Evolutionary conservation across 1,140 invertebrate genomes (phyloP).

Genomic region (Orchesella cincta): DNA sequence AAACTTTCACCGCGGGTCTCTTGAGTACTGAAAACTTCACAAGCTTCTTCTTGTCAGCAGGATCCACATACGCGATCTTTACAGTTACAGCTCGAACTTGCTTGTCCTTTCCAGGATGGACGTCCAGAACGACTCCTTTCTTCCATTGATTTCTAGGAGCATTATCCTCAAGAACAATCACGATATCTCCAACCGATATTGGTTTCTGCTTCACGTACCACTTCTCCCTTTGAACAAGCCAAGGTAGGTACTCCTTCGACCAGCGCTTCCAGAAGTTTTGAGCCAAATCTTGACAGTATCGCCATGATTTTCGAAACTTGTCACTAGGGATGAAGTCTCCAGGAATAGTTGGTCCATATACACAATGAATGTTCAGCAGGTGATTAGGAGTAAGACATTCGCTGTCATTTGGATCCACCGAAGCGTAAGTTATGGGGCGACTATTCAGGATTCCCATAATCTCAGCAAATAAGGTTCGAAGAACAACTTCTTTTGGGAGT

Average conservation of each 20-base stretch:
- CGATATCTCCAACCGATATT: constrained; percentile 19
- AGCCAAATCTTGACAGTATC: constrained; percentile 24
- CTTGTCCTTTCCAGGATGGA: background rate
- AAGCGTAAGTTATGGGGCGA: background rate
- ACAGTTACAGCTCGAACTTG: background rate
- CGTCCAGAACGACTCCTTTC: background rate
- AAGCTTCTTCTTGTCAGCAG: background rate
- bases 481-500: background rate
- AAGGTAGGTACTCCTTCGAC: constrained; percentile 33
- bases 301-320: constrained; percentile 26
- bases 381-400: background rate
- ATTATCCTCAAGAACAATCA: constrained; percentile 24
- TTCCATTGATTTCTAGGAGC: background rate
- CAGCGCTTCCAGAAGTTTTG: constrained; percentile 36
- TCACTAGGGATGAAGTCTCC: background rate
- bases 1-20: background rate
- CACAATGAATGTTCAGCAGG: background rate
- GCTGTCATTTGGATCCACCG: background rate
- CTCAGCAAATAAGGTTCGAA: background rate
- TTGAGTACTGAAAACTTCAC: background rate
- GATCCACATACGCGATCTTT: background rate
- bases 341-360: background rate
- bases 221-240: constrained; percentile 23
- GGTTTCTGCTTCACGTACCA: constrained; percentile 2
- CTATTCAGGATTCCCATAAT: background rate